phyloP scores from a whole-genome alignment of 2,797 vertebrate species.

The Rhynchonycteris naso region DNA sequence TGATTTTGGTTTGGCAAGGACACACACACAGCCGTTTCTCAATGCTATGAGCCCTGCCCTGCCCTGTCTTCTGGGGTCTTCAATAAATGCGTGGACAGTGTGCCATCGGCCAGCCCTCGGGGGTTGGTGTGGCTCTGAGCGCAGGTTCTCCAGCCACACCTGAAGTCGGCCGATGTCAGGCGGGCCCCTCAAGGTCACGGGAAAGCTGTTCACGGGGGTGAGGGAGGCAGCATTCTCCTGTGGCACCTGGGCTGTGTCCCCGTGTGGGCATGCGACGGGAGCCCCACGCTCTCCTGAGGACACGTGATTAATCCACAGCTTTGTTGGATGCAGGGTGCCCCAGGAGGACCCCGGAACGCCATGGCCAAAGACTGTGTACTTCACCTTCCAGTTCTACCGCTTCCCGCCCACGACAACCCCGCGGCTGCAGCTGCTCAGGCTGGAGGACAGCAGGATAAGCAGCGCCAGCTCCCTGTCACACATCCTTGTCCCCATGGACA shows the following conservation, averaged over 20 bases:
- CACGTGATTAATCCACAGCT: neutral
- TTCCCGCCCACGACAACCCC: slow-evolving; percentile 91
- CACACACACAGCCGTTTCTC: neutral
- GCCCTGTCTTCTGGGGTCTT: accelerated
- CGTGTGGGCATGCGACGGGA: accelerated
- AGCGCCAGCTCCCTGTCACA: slow-evolving; percentile 79
- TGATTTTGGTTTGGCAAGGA: neutral
- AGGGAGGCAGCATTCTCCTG: neutral
- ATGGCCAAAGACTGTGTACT: slow-evolving; percentile 90
- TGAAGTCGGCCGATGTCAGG: accelerated
- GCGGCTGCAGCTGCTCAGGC: slow-evolving; percentile 88
- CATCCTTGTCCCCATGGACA: slow-evolving; percentile 86
- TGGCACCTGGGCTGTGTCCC: accelerated
- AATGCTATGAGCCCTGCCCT: neutral
- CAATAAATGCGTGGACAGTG: neutral
- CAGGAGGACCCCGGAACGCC: slow-evolving; percentile 65
- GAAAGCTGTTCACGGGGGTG: accelerated
- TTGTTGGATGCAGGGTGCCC: slow-evolving; percentile 84
- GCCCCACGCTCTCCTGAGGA: accelerated
- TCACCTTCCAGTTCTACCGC: slow-evolving; percentile 98
- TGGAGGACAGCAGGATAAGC: slow-evolving; percentile 1
- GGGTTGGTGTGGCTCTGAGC: accelerated
- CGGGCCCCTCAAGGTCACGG: neutral
- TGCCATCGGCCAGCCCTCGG: neutral
- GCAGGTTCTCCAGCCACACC: neutral